Base-by-base conservation (phyloP, 2,888 invertebrate genomes). In the Tyria jacobaeae region DNA sequence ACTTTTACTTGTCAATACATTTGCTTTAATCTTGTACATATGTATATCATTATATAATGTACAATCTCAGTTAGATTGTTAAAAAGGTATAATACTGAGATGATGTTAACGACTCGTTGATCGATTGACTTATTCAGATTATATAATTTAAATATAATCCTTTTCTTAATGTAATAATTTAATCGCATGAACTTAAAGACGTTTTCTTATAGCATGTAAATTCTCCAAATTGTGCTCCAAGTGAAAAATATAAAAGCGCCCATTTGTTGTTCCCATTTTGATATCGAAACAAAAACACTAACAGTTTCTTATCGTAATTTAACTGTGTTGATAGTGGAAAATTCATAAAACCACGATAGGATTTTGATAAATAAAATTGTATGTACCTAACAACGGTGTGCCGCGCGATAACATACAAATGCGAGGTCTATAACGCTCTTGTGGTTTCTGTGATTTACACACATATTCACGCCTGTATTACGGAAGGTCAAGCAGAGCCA, bases 261-360 rank as follows among this genome's bases (percentile, higher is more conserved):
- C 9, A 21, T 17, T 51, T 34, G 25, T 4, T 49, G 60, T 41
- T 44, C 50, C 54, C 54, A 50, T 60, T 60, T 15, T 60, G 50
- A 55, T 60, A 60, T 54, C 55, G 25, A 25, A 51, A 50, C 51
- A 54, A 55, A 55, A 54, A 47, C 41, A 56, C 50, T 31, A 61
- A 55, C 44, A 15, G n/a, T 14, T 50, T 27, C 35, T 61, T 61
- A 61, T 61, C 60, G 60, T n/a, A 15, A n/a, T 47, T 44, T 51
- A 58, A 58, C 21, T 41, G 51, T 6, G 37, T 31, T 27, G 55
- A 47, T 56, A 27, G 56, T 61, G 51, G 56, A 56, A 61, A 56
- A 56, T 53, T 53, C 31, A 53, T 49, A 14, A 27, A 51, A 57
- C 41, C 14, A 31, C 37, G 25, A 17, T 27, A 4, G 7, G 21